These are phyloP conservation scores for Narcine bancroftii DNA, from an alignment of 2,113 vertebrate genomes.

Conservation along the genomic window DNA sequence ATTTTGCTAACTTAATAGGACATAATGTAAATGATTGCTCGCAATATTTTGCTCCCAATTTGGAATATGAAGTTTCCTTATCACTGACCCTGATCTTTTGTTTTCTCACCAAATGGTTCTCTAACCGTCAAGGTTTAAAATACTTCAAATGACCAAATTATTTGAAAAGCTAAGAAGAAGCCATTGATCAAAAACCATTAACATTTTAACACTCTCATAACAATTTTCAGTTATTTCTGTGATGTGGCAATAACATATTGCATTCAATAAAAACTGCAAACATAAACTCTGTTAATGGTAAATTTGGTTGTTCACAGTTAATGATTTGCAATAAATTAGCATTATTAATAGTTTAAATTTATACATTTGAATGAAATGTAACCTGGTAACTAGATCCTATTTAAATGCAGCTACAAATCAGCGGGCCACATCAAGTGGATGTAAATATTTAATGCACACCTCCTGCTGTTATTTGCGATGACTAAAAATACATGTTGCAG, in stretches of 20 bases:
- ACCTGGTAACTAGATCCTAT: not conserved
- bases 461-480: not conserved
- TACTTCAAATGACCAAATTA: not conserved
- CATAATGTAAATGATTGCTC: too few species aligned
- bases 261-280: not conserved
- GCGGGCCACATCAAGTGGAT: not conserved
- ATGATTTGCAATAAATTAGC: not conserved
- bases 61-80: not conserved
- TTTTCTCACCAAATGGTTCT: not conserved
- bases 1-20: too few species aligned
- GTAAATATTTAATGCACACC: not conserved
- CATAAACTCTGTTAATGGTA: not conserved
- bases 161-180: not conserved
- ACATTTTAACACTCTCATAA: not conserved
- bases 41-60: not conserved
- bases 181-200: not conserved
- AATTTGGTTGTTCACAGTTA: not conserved
- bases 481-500: not conserved
- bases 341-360: not conserved
- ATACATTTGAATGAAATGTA: not conserved
- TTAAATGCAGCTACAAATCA: not conserved
- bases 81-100: not conserved
- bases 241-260: not conserved
- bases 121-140: not conserved
- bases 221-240: not conserved